Percentiles rank a stretch among this genome's conserved stretches.
Evolutionary conservation across 1,140 invertebrate species (phyloP).

Genomic region (Idris sp.): DNA sequence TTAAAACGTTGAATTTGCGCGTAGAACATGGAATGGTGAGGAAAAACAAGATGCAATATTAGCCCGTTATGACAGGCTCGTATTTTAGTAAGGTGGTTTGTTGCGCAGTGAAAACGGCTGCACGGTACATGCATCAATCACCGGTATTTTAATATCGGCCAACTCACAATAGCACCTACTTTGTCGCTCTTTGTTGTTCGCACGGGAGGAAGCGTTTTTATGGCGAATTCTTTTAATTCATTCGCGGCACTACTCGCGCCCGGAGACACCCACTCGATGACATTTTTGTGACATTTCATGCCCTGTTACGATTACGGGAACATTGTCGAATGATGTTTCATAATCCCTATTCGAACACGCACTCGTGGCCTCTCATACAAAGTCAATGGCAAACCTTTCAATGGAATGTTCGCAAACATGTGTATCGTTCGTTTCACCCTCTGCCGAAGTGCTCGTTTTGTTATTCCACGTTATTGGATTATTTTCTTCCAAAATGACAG

Average conservation of each 20-base stretch:
- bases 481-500: constrained; percentile 14
- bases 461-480: constrained; percentile 6
- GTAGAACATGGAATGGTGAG: constrained; percentile 1
- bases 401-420: constrained; percentile 15
- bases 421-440: constrained; percentile 9
- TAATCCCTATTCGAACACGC: constrained; percentile 47
- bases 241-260: constrained; percentile 51
- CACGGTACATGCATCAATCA: constrained; percentile 79
- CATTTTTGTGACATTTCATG: constrained; percentile 59
- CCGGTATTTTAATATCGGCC: constrained; percentile 78
- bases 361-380: constrained; percentile 24
- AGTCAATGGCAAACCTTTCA: constrained; percentile 15
- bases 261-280: constrained; percentile 51
- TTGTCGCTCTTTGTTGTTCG: constrained; percentile 6
- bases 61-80: constrained; percentile 73
- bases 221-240: constrained; percentile 75
- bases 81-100: constrained; percentile 72
- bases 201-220: constrained; percentile 66
- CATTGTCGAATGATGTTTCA: constrained; percentile 47
- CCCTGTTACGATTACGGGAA: constrained; percentile 39
- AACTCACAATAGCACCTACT: constrained; percentile 74
- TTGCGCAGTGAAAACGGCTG: constrained; percentile 62
- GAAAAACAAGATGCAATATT: constrained; percentile 74
- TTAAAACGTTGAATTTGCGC: too few species aligned
- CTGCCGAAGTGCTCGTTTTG: constrained; percentile 3